phyloP scores from a whole-genome alignment of 2,797 vertebrate species.

The Anolis apletophallus region DNA sequence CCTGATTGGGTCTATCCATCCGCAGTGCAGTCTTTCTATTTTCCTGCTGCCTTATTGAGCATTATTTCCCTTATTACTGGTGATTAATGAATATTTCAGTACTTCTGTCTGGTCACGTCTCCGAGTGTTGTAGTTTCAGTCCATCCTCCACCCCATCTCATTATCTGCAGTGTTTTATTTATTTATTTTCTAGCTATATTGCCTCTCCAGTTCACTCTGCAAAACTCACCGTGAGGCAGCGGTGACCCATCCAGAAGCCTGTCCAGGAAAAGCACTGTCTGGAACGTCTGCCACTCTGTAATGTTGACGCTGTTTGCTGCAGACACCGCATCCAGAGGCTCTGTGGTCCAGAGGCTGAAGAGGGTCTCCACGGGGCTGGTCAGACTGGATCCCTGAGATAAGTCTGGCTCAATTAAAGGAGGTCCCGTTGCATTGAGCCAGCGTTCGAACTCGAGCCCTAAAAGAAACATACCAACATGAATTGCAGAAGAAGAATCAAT shows the following conservation, averaged over 20 bases:
- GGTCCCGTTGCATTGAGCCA: slow-evolving; percentile 91
- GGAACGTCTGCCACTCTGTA: slow-evolving; percentile 93
- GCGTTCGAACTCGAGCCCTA: slow-evolving; percentile 94
- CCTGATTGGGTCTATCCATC: no score
- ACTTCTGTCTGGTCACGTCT: neutral
- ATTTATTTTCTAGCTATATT: neutral
- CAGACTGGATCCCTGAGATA: slow-evolving; percentile 89
- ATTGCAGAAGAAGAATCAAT: neutral
- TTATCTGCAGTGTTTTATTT: neutral
- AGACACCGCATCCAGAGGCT: slow-evolving; percentile 79
- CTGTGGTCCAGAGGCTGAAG: slow-evolving; percentile 87
- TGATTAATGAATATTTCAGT: neutral
- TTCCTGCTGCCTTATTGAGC: no score
- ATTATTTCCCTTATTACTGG: no score
- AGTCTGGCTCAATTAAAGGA: slow-evolving; percentile 90
- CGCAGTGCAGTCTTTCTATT: no score
- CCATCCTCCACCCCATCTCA: no score
- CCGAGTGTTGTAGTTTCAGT: neutral
- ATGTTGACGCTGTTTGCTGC: slow-evolving; percentile 85
- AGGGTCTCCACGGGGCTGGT: slow-evolving; percentile 88
- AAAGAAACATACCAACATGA: slow-evolving; percentile 43
- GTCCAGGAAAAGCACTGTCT: slow-evolving; percentile 94
- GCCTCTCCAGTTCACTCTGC: neutral
- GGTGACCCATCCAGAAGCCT: slow-evolving; percentile 91
- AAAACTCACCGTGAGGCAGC: slow-evolving; percentile 83